These are phyloP conservation scores for Poecilia velifera DNA, from an alignment of 2,797 vertebrate species.

Conservation along the genomic window DNA sequence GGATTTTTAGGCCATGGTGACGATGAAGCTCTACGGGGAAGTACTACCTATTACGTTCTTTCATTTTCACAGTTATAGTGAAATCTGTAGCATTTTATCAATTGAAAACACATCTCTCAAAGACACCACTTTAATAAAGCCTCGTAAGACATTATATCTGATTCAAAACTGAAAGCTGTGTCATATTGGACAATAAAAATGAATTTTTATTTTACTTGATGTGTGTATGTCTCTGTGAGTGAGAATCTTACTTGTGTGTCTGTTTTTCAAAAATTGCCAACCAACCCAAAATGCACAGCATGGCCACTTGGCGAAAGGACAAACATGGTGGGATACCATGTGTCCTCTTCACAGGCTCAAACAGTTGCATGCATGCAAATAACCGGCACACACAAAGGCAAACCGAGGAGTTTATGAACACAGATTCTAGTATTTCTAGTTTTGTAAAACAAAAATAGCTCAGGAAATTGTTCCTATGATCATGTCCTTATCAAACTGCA, in stretches of 20 bases:
- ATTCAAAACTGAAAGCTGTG: not conserved
- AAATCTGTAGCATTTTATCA: slow-evolving; percentile 11
- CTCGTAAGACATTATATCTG: slow-evolving; percentile 15
- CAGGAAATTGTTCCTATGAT: not conserved
- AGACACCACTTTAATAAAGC: slow-evolving; percentile 24
- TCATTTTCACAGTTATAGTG: slow-evolving; percentile 7
- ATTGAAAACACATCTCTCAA: slow-evolving; percentile 14
- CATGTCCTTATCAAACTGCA: not conserved
- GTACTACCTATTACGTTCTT: slow-evolving; percentile 12
- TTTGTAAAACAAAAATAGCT: slow-evolving; percentile 39
- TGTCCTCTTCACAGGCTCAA: slow-evolving; percentile 66
- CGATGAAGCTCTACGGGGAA: slow-evolving; percentile 2
- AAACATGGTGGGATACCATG: slow-evolving; percentile 68
- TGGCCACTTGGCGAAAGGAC: slow-evolving; percentile 68
- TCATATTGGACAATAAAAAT: slow-evolving; percentile 29
- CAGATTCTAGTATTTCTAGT: slow-evolving; percentile 32
- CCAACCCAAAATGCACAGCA: slow-evolving; percentile 65
- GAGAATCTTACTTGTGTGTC: slow-evolving; percentile 12
- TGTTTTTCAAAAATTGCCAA: slow-evolving; percentile 54
- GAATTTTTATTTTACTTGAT: slow-evolving; percentile 3
- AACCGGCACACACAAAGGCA: slow-evolving; percentile 21
- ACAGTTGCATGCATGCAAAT: slow-evolving; percentile 36
- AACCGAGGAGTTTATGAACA: slow-evolving; percentile 7
- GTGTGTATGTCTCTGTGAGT: slow-evolving; percentile 8
- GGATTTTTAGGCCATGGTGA: not conserved